These are phyloP conservation scores for Puffinus mauretanicus DNA, from an alignment of 2,113 vertebrate genomes.

Conservation along the genomic window DNA sequence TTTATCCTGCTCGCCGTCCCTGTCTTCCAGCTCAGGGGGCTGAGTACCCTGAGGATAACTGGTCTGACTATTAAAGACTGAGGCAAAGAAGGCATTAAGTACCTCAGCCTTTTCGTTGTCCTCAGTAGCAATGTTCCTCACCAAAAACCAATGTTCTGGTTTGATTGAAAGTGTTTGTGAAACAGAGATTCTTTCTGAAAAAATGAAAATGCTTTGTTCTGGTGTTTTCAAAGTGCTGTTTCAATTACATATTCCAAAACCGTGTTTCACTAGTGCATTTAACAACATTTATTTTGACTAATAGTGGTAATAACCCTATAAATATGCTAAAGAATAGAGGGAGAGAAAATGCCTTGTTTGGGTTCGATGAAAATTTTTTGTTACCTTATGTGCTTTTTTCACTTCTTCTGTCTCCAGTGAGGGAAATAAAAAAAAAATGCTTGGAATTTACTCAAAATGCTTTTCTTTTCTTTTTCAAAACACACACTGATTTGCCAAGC, in stretches of 20 bases:
- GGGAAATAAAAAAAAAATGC: background rate
- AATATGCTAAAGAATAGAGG: background rate
- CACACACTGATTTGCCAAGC: background rate
- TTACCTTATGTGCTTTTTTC: background rate
- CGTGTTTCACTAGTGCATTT: background rate
- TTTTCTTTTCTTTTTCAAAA: background rate
- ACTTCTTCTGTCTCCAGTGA: background rate
- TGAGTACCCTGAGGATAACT: too few relatives aligned
- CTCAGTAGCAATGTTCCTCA: too few relatives aligned
- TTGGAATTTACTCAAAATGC: background rate
- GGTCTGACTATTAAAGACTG: too few relatives aligned
- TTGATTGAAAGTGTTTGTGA: background rate
- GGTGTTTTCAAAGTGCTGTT: background rate
- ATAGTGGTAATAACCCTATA: background rate
- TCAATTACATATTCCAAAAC: background rate
- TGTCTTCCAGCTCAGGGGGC: too few relatives aligned
- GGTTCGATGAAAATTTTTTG: background rate
- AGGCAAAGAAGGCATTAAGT: too few relatives aligned
- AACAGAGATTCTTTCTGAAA: background rate
- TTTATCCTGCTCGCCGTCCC: too few relatives aligned
- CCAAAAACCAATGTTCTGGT: too few relatives aligned
- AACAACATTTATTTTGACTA: background rate
- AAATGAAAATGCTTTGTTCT: background rate
- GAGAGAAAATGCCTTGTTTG: background rate
- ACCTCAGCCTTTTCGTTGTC: too few relatives aligned